Evolutionary conservation across 2,797 vertebrate genomes (phyloP).

Genomic region (Lagorchestes hirsutus): DNA sequence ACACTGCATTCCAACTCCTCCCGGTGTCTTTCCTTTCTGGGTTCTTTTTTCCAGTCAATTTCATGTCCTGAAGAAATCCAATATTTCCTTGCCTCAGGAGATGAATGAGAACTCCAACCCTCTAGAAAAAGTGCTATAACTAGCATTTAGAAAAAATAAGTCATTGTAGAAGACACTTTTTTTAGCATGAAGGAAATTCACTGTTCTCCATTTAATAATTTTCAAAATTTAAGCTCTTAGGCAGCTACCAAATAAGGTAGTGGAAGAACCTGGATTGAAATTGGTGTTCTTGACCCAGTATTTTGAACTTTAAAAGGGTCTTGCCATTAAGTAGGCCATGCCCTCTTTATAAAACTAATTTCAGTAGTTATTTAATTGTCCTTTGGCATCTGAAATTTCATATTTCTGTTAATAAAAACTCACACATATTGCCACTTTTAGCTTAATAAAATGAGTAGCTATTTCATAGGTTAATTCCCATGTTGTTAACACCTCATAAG

Average conservation of each 20-base stretch:
- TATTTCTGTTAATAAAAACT: constrained; percentile 67
- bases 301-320: constrained; percentile 29
- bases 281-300: constrained; percentile 17
- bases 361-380: constrained; percentile 33
- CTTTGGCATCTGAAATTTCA: constrained; percentile 47
- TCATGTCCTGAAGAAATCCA: background rate
- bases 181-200: constrained; percentile 38
- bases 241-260: background rate
- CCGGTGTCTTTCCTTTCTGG: background rate
- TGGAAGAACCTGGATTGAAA: constrained; percentile 25
- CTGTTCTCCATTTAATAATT: constrained; percentile 52
- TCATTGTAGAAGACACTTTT: constrained; percentile 46
- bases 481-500: constrained; percentile 60
- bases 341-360: constrained; percentile 39
- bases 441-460: constrained; percentile 60
- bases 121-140: constrained; percentile 44
- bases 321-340: background rate
- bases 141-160: constrained; percentile 55
- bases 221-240: constrained; percentile 52
- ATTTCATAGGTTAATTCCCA: constrained; percentile 55
- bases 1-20: background rate
- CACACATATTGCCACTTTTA: constrained; percentile 56
- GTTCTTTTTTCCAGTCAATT: background rate
- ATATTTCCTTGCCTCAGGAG: background rate
- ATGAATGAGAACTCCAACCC: background rate